Conservation (phyloP, 2,888 invertebrate genomes). For the Rosalia funebris region DNA sequence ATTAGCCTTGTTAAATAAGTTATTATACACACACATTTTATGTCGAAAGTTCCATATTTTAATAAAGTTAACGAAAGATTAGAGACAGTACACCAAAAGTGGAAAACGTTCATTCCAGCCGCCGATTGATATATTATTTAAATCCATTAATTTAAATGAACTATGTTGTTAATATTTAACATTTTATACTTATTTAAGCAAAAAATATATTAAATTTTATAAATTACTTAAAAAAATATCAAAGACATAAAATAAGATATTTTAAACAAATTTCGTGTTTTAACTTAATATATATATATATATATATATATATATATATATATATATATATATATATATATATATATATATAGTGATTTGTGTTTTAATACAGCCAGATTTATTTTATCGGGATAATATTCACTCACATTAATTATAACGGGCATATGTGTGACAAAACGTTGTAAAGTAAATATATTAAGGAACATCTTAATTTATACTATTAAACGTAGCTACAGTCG, state of each 20-base stretch:
- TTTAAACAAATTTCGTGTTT: constrained; percentile 43
- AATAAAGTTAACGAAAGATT: too few relatives aligned
- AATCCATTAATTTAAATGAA: constrained; percentile 17
- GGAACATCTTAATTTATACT: too few relatives aligned
- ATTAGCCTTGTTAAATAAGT: too few relatives aligned
- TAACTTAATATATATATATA: constrained; percentile 26
- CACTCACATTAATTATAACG: constrained; percentile 21
- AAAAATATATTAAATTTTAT: constrained; percentile 27
- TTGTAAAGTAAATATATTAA: too few relatives aligned
- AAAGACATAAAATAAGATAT: constrained; percentile 41
- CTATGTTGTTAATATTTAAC: constrained; percentile 25
- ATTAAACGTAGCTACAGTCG: too few relatives aligned
- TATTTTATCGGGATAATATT: constrained; percentile 26
- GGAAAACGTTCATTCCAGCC: too few relatives aligned
- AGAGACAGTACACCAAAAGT: too few relatives aligned
- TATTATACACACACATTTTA: too few relatives aligned
- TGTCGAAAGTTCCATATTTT: too few relatives aligned
- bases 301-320: too few relatives aligned
- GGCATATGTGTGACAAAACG: constrained; percentile 11
- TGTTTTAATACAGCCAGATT: constrained; percentile 19
- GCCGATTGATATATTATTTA: constrained; percentile 4
- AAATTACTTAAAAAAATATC: constrained; percentile 27
- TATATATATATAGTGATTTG: too few relatives aligned
- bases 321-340: too few relatives aligned
- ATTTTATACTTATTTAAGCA: constrained; percentile 22